phyloP scores from a whole-genome alignment of 37 sponge, comb jelly and placozoan genomes.

The Mnemiopsis leidyi region DNA sequence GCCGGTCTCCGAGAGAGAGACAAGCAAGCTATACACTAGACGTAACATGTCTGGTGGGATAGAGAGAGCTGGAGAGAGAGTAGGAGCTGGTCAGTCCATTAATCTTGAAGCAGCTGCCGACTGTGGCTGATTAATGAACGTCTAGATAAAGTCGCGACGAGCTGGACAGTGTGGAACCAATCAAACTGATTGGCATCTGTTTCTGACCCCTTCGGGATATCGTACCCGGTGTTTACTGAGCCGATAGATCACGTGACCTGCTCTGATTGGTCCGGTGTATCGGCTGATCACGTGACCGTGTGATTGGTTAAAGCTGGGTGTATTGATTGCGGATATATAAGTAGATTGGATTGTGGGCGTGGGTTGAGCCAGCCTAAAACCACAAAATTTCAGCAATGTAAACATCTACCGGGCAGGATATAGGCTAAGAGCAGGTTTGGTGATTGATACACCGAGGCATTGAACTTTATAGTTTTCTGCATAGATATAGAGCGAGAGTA shows the following conservation, averaged over 20 bases:
- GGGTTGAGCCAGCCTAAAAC: background rate
- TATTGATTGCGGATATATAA: background rate
- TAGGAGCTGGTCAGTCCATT: background rate
- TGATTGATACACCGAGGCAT: too few relatives aligned
- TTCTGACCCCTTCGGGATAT: background rate
- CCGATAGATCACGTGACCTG: background rate
- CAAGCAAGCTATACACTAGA: background rate
- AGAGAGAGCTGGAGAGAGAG: too few relatives aligned
- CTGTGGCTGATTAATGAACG: background rate
- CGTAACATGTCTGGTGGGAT: background rate
- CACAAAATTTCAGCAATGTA: background rate
- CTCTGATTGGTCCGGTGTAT: background rate
- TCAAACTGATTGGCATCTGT: background rate
- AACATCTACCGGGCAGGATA: too few relatives aligned
- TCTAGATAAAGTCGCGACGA: background rate
- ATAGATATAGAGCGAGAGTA: too few relatives aligned
- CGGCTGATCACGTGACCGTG: background rate
- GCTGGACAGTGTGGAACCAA: background rate
- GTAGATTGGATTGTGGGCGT: background rate
- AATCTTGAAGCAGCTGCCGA: background rate
- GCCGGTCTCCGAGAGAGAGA: background rate
- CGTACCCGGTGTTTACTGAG: background rate
- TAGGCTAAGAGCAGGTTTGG: too few relatives aligned
- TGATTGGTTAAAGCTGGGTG: background rate
- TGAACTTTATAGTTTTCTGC: background rate